A percentile compares a stretch with the other conserved stretches of the same genome.
Evolutionary conservation across 2,797 vertebrate genomes (phyloP).

Genomic region (Atherinosoma microstoma): DNA sequence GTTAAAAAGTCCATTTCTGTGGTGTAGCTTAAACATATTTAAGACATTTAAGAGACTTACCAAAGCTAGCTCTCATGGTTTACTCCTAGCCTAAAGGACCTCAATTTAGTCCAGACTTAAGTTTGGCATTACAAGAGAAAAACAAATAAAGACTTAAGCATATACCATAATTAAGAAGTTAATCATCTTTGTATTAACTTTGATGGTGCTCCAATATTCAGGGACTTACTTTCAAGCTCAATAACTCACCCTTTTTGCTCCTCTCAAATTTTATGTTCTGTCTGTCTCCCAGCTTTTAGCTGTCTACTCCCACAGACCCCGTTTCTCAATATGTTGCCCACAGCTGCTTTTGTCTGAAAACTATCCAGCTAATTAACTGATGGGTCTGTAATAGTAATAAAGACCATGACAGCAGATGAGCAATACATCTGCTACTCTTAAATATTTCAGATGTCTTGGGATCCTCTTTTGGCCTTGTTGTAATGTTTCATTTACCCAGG

Average conservation of each 20-base stretch:
- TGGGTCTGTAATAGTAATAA: constrained; percentile 72
- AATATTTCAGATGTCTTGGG: constrained; percentile 65
- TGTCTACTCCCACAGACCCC: constrained; percentile 61
- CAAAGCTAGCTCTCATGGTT: constrained; percentile 51
- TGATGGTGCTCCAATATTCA: constrained; percentile 66
- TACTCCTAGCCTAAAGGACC: constrained; percentile 66
- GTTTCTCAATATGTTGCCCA: constrained; percentile 79
- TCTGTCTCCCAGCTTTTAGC: constrained; percentile 45
- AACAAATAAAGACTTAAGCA: constrained; percentile 68
- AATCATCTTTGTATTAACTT: constrained; percentile 77
- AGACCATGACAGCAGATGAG: constrained; percentile 77
- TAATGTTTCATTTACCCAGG: constrained; percentile 34
- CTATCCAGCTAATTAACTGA: constrained; percentile 80
- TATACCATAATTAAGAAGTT: constrained; percentile 75
- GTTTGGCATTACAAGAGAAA: constrained; percentile 68
- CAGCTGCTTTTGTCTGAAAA: constrained; percentile 81
- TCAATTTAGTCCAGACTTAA: constrained; percentile 70
- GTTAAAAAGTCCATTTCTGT: constrained; percentile 58
- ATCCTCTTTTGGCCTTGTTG: constrained; percentile 47
- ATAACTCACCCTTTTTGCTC: constrained; percentile 45
- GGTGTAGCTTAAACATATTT: constrained; percentile 52
- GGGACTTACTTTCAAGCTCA: constrained; percentile 32
- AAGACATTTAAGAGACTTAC: constrained; percentile 49
- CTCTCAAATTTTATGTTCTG: constrained; percentile 56
- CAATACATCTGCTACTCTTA: constrained; percentile 78